These are phyloP conservation scores for Cecropterus lyciades DNA, from an alignment of 1,140 invertebrate species.

Conservation along the genomic window DNA sequence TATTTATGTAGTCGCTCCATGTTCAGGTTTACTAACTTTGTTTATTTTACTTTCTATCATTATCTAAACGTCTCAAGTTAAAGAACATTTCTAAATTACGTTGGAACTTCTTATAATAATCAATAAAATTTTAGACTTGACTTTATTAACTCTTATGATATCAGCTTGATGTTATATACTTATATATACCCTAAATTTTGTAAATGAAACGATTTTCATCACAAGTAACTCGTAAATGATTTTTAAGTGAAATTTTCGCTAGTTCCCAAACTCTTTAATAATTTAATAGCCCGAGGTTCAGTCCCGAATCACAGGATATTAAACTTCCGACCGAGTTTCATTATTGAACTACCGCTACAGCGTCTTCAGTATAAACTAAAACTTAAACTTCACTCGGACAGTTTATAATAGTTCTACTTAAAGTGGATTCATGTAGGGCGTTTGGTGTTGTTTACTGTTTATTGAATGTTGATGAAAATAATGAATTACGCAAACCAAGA, in stretches of 20 bases:
- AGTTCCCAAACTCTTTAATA: slow-evolving; percentile 32
- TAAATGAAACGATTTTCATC: background rate
- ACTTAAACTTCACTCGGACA: slow-evolving; percentile 29
- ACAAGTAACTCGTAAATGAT: slow-evolving; percentile 7
- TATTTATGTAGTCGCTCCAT: too few species aligned
- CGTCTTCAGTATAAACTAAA: slow-evolving; percentile 35
- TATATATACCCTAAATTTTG: too few species aligned
- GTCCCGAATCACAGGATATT: slow-evolving; percentile 36
- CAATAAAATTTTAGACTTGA: too few species aligned
- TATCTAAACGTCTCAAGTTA: too few species aligned
- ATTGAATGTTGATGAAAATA: too few species aligned
- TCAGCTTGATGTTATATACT: too few species aligned
- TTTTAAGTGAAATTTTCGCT: slow-evolving; percentile 19
- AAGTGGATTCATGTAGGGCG: slow-evolving; percentile 11
- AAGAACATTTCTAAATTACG: too few species aligned
- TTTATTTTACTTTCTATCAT: too few species aligned
- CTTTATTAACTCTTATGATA: too few species aligned
- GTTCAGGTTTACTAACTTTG: too few species aligned
- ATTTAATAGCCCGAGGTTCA: slow-evolving; percentile 33
- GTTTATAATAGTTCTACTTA: slow-evolving; percentile 26
- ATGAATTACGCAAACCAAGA: too few species aligned
- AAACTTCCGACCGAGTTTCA: slow-evolving; percentile 37
- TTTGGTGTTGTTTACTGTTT: background rate
- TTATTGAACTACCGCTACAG: slow-evolving; percentile 35
- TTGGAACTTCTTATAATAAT: too few species aligned